Conservation (phyloP, 1,140 invertebrate species). For the Caenorhabditis briggsae region DNA sequence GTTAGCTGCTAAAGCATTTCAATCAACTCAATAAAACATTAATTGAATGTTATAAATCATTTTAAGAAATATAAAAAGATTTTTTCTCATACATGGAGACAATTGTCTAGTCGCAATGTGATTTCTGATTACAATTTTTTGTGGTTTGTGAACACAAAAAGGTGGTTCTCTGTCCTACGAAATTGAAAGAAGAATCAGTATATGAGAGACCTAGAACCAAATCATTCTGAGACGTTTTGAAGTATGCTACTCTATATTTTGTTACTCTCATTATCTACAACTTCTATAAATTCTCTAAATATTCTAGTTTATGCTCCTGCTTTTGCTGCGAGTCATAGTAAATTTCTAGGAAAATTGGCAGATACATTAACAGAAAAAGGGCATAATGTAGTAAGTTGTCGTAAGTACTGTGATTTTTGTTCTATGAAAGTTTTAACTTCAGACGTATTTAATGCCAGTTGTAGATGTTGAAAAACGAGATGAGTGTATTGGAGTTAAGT, state of each 20-base stretch:
- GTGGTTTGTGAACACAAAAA: constrained; percentile 5
- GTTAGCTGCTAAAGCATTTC: too few species aligned
- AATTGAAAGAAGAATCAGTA: not conserved
- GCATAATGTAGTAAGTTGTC: constrained; percentile 80
- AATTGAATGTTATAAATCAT: too few species aligned
- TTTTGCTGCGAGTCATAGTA: constrained; percentile 56
- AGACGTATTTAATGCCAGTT: constrained; percentile 52
- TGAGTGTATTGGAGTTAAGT: constrained; percentile 26
- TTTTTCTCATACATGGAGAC: too few species aligned
- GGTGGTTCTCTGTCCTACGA: not conserved
- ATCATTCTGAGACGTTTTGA: not conserved
- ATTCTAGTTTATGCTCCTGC: constrained; percentile 54
- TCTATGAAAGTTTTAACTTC: not conserved
- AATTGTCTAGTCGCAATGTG: not conserved
- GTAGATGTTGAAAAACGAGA: constrained; percentile 2
- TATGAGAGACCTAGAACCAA: not conserved
- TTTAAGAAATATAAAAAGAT: too few species aligned
- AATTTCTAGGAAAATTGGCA: constrained; percentile 54
- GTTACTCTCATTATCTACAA: not conserved
- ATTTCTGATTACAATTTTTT: not conserved
- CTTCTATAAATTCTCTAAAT: not conserved
- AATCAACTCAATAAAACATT: too few species aligned
- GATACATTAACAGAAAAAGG: constrained; percentile 55
- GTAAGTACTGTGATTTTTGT: not conserved
- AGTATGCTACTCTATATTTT: not conserved